phyloP scores from a whole-genome alignment of 2,888 invertebrate genomes.

The Lycaena phlaeas region DNA sequence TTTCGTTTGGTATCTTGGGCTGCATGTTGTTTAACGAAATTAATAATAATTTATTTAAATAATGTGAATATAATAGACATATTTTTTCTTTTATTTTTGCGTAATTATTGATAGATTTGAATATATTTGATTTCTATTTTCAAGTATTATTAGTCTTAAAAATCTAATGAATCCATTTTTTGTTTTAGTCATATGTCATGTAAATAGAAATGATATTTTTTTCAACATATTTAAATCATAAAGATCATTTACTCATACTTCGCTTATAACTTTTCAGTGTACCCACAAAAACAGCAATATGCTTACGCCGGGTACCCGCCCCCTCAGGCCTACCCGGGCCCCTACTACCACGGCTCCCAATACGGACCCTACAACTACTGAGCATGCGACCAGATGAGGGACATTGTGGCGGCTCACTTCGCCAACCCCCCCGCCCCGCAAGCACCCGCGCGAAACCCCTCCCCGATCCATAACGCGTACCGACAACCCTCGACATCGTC shows the following conservation, averaged over 20 bases:
- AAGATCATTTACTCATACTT: neutral
- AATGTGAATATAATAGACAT: too few relatives aligned
- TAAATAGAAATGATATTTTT: too few relatives aligned
- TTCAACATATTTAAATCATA: too few relatives aligned
- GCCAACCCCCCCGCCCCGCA: constrained; percentile 61
- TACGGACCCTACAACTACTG: constrained; percentile 95
- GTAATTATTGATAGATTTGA: too few relatives aligned
- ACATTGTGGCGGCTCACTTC: constrained; percentile 59
- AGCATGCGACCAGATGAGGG: constrained; percentile 72
- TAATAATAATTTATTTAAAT: too few relatives aligned
- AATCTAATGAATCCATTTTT: too few relatives aligned
- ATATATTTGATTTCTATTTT: too few relatives aligned
- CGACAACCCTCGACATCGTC: constrained; percentile 29
- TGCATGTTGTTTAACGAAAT: constrained; percentile 14
- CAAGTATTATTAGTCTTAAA: too few relatives aligned
- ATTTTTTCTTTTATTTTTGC: too few relatives aligned
- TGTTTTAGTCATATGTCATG: too few relatives aligned
- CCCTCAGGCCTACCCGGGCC: constrained; percentile 87
- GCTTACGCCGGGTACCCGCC: constrained; percentile 92
- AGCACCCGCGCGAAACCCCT: constrained; percentile 57
- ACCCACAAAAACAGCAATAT: constrained; percentile 95
- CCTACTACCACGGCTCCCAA: constrained; percentile 93
- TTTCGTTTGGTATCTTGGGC: constrained; percentile 12
- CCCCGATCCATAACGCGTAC: constrained; percentile 24
- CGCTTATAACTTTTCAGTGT: constrained; percentile 74